Conservation (phyloP, 2,113 vertebrate species). For the Aythya baeri region DNA sequence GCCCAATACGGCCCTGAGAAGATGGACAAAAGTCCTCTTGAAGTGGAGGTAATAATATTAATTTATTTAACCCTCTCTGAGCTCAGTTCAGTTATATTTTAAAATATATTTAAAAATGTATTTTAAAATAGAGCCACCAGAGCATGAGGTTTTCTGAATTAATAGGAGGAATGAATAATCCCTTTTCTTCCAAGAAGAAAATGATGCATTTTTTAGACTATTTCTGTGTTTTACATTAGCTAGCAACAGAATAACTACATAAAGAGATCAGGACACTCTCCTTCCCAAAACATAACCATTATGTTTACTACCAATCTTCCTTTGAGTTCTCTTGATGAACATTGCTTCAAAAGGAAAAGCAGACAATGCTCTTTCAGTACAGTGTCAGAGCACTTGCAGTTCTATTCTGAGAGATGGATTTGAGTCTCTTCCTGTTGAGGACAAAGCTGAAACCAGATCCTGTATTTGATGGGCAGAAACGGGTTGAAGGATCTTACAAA, state of each 20-base stretch:
- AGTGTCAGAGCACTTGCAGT: not conserved
- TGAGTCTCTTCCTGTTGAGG: not conserved
- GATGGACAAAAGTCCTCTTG: not conserved
- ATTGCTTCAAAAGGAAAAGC: not conserved
- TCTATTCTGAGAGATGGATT: not conserved
- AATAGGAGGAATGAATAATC: not conserved
- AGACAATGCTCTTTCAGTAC: not conserved
- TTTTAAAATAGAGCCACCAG: not conserved
- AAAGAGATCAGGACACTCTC: not conserved
- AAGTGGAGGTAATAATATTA: not conserved
- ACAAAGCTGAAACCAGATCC: not conserved
- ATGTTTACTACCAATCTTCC: not conserved
- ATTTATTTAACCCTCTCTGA: not conserved
- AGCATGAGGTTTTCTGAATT: not conserved
- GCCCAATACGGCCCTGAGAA: not conserved
- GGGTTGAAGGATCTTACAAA: not conserved
- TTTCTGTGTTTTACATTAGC: not conserved
- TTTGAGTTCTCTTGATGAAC: not conserved
- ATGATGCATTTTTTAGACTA: not conserved
- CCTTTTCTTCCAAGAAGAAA: not conserved
- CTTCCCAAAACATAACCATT: not conserved
- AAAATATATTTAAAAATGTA: not conserved
- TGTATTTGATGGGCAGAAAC: not conserved
- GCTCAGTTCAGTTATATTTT: not conserved
- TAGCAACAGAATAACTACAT: fast-evolving